Base-by-base conservation (phyloP, 2,113 vertebrate species). In the Sakesphorus luctuosus region DNA sequence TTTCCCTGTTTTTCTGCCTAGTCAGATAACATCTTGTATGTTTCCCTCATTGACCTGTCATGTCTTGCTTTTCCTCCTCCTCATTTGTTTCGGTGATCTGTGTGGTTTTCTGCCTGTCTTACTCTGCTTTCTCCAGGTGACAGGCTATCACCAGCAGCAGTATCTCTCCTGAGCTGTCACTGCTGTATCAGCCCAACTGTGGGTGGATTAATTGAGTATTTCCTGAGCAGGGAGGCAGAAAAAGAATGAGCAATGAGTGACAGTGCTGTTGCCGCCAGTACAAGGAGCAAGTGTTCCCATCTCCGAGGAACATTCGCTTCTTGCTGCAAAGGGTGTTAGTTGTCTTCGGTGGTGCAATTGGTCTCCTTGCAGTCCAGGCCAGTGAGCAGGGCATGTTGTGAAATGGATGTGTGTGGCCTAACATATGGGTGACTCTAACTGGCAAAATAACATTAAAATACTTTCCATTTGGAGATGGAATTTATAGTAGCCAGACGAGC, bases 381-480 rank as follows among this genome's bases (percentile, higher is more conserved):
- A 89, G 35, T 1, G 75, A 59, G 83, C 7, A 50, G 78, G 61
- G 38, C 65, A 63, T 66, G 61, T 93, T 89, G n/a, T 61, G 85
- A 90, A 97, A 89, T 0, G 7, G 83, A 93, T 89, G 83, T 88
- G 94, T 96, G 95, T 95, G 94, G 94, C 93, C 93, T 55, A 84
- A 89, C 76, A 77, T 90, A 95, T 56, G 90, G 92, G 96, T 93
- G 84, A 94, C 66, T 95, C 92, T 92, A 89, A 82, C 76, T 3
- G 52, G 79, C 88, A 78, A 92, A 96, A 90, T 89, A 93, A 68
- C 79, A 89, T 90, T 92, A 90, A 94, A 96, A 96, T 96, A 96
- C 88, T 96, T 96, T 96, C 93, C 96, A 46, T 95, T 97, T 90
- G 92, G 90, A 94, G 92, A 92, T 72, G 93, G 93, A 96, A 96